A percentile compares a stretch with the other conserved stretches of the same genome.
Evolutionary conservation across 1,140 invertebrate species (phyloP).

Genomic region (Brachionus paranguensis): DNA sequence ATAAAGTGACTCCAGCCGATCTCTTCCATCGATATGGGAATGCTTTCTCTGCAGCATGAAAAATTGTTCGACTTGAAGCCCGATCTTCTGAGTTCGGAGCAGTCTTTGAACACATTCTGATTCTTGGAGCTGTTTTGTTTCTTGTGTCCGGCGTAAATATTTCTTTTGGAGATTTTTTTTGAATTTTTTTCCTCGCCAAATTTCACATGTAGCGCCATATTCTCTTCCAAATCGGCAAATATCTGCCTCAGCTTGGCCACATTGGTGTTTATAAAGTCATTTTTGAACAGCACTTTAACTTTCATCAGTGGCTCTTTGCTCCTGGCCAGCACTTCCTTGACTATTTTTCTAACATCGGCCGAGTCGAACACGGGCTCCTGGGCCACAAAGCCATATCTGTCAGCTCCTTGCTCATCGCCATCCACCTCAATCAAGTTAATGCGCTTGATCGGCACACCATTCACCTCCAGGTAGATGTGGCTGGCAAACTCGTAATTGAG

Average conservation of each 20-base stretch:
- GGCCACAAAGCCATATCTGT: neutral
- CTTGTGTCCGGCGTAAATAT: neutral
- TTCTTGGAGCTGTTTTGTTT: slow-evolving; percentile 23
- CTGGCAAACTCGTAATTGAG: neutral
- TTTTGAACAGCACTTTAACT: neutral
- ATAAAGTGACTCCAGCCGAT: slow-evolving; percentile 34
- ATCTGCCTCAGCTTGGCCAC: neutral
- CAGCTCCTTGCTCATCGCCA: neutral
- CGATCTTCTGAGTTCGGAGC: neutral
- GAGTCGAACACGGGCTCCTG: neutral
- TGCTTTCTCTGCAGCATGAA: slow-evolving; percentile 14
- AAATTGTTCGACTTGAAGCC: slow-evolving; percentile 15
- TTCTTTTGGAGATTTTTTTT: neutral
- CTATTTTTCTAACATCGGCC: neutral
- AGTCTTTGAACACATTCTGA: slow-evolving; percentile 13
- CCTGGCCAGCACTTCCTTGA: neutral
- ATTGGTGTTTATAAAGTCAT: neutral
- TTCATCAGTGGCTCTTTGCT: neutral
- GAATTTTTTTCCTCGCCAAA: neutral
- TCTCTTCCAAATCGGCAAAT: neutral
- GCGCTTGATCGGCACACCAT: neutral
- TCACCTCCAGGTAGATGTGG: neutral
- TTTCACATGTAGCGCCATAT: slow-evolving; percentile 17
- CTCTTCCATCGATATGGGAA: neutral
- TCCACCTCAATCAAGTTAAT: neutral